Percentiles rank a stretch among this genome's conserved stretches.
These are phyloP conservation scores for Drosophila mimetica DNA, from an alignment of 2,888 invertebrate genomes.

Conservation along the genomic window DNA sequence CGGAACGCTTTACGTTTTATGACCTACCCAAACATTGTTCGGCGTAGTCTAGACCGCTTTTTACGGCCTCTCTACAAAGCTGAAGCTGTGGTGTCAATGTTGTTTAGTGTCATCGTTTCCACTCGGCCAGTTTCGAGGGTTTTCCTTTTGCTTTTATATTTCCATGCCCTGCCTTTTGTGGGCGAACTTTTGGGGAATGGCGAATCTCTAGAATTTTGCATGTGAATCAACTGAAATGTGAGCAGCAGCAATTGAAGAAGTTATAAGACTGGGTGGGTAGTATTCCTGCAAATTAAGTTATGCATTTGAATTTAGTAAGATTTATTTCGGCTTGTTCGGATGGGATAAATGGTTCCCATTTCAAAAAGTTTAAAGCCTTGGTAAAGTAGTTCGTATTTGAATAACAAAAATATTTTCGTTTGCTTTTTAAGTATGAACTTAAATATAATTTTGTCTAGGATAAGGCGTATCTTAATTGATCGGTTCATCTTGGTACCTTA, in stretches of 20 bases:
- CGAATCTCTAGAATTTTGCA: conserved; percentile 29
- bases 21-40: conserved; percentile 46
- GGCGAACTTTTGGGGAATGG: conserved; percentile 26
- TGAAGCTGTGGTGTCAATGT: conserved; percentile 69
- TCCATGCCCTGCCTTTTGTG: conserved; percentile 9
- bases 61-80: conserved; percentile 48
- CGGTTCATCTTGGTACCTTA: too few relatives aligned
- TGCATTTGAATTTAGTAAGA: conserved; percentile 20
- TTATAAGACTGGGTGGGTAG: background rate
- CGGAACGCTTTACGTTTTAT: conserved; percentile 51
- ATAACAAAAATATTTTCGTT: too few relatives aligned
- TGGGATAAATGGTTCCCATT: background rate
- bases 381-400: background rate
- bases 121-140: conserved; percentile 41
- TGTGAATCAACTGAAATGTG: conserved; percentile 44
- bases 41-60: conserved; percentile 71
- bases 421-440: too few relatives aligned
- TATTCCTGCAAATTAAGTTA: conserved; percentile 18
- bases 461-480: too few relatives aligned
- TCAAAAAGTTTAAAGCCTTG: background rate
- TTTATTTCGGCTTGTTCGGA: background rate
- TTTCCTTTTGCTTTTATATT: too few relatives aligned
- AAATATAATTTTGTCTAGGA: background rate
- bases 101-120: conserved; percentile 66
- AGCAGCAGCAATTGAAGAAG: conserved; percentile 15